These are phyloP conservation scores for Leptinotarsa defecta DNA, from an alignment of 1,140 invertebrate species.

Conservation along the genomic window DNA sequence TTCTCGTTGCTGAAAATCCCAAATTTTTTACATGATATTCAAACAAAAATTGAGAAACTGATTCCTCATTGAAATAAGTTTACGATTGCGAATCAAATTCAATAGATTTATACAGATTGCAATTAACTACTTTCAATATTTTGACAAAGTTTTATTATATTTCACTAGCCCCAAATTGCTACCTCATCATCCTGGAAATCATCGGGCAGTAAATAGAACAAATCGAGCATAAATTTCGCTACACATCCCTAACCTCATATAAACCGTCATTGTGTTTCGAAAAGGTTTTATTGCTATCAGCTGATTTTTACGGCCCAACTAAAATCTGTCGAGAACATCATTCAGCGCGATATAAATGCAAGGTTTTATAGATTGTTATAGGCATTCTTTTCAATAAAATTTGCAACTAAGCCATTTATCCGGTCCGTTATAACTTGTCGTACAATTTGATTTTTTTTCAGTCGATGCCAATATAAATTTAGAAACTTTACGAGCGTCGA, in stretches of 20 bases:
- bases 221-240: too few relatives aligned
- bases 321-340: constrained; percentile 22
- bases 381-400: constrained; percentile 29
- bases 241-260: background rate
- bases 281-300: constrained; percentile 27
- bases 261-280: constrained; percentile 12
- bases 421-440: constrained; percentile 9
- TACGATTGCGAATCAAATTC: too few relatives aligned
- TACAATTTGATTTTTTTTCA: constrained; percentile 16
- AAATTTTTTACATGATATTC: too few relatives aligned
- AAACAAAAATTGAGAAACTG: too few relatives aligned
- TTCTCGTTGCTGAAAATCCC: too few relatives aligned
- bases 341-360: constrained; percentile 25
- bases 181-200: too few relatives aligned
- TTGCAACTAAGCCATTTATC: constrained; percentile 21
- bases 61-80: too few relatives aligned
- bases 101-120: too few relatives aligned
- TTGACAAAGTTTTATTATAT: too few relatives aligned
- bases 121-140: too few relatives aligned
- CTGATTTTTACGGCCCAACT: constrained; percentile 25
- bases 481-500: background rate
- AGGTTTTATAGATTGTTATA: constrained; percentile 28
- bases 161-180: too few relatives aligned
- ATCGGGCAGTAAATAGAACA: too few relatives aligned
- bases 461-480: constrained; percentile 12